These are phyloP conservation scores for Drosophila ambigua DNA, from an alignment of 1,140 invertebrate genomes.

Conservation along the genomic window DNA sequence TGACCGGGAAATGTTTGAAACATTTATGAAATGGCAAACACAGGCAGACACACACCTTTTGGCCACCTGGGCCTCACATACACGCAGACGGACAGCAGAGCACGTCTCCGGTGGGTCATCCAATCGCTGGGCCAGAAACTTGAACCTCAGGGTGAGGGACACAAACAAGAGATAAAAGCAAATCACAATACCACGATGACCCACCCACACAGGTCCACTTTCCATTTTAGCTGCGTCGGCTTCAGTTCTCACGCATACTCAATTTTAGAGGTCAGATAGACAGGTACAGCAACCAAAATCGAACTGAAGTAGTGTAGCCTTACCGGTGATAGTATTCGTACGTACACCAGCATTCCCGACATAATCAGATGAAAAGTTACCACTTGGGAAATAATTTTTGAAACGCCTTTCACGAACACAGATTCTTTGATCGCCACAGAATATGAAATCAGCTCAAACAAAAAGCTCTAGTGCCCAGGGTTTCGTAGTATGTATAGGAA, in stretches of 20 bases:
- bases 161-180: conserved; percentile 23
- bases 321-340: too few species aligned
- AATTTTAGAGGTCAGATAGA: conserved; percentile 13
- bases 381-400: too few species aligned
- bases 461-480: too few species aligned
- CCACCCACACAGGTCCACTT: conserved; percentile 17
- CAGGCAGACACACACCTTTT: conserved; percentile 1
- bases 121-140: conserved; percentile 30
- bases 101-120: conserved; percentile 14
- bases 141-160: conserved; percentile 32
- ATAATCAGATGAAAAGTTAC: too few species aligned
- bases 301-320: too few species aligned
- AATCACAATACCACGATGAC: conserved; percentile 19
- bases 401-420: too few species aligned
- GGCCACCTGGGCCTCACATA: background rate
- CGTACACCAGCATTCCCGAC: too few species aligned
- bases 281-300: background rate
- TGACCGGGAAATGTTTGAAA: conserved; percentile 47
- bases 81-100: conserved; percentile 12
- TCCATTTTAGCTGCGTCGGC: conserved; percentile 13
- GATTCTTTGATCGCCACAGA: too few species aligned
- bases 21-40: conserved; percentile 40
- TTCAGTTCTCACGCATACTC: conserved; percentile 28
- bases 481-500: too few species aligned
- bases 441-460: too few species aligned